Evolutionary conservation across 2,797 vertebrate genomes (phyloP).

Genomic region (Merluccius polli): DNA sequence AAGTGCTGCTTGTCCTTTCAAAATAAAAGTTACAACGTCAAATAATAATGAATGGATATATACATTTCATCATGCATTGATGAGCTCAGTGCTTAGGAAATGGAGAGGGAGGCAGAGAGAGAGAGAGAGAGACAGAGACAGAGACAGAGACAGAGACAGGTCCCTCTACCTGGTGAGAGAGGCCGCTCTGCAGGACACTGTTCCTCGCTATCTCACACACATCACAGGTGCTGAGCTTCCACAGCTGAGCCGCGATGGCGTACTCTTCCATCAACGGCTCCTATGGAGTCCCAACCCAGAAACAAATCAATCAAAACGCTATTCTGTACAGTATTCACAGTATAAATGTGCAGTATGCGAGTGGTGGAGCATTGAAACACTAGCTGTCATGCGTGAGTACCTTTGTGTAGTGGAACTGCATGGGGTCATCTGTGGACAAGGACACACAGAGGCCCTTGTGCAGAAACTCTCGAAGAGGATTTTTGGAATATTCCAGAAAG

Average conservation of each 20-base stretch:
- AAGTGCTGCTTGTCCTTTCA: slow-evolving; percentile 87
- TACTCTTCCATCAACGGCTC: slow-evolving; percentile 98
- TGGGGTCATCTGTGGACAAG: slow-evolving; percentile 93
- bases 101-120: background rate
- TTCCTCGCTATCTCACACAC: slow-evolving; percentile 95
- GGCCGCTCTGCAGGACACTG: slow-evolving; percentile 90
- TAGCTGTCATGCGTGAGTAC: slow-evolving; percentile 59
- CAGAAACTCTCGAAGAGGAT: slow-evolving; percentile 89
- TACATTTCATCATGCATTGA: background rate
- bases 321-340: background rate
- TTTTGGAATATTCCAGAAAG: slow-evolving; percentile 96
- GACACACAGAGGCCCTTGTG: slow-evolving; percentile 93
- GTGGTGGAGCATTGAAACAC: background rate
- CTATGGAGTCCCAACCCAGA: slow-evolving; percentile 56
- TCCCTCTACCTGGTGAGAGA: slow-evolving; percentile 83
- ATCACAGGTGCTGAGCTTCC: slow-evolving; percentile 97
- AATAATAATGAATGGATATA: background rate
- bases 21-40: background rate
- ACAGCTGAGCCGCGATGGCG: slow-evolving; percentile 96
- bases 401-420: slow-evolving; percentile 99
- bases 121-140: background rate
- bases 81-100: background rate
- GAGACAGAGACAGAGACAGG: background rate
- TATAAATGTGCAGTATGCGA: background rate
- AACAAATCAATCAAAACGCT: too few relatives aligned